Percentiles rank a stretch among this genome's conserved stretches.
Evolutionary conservation across 2,797 vertebrate genomes (phyloP).

Genomic region (Thalassophryne amazonica): DNA sequence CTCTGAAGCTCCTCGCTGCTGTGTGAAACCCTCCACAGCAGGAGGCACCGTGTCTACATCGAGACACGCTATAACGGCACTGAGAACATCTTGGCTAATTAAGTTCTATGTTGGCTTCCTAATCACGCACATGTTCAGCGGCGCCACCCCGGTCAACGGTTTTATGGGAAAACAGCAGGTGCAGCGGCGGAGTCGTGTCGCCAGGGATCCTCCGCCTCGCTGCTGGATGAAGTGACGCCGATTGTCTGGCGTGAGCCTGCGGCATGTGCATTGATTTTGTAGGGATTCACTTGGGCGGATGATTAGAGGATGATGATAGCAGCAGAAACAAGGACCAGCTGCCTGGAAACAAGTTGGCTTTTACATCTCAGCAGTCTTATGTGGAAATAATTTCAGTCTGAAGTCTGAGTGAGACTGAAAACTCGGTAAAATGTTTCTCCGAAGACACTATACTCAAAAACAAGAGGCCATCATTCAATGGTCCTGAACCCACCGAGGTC

Average conservation of each 20-base stretch:
- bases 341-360: neutral
- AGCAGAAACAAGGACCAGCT: neutral
- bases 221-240: constrained; percentile 11
- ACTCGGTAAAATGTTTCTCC: no score
- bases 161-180: neutral
- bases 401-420: no score
- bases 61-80: neutral
- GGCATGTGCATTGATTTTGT: constrained; percentile 45
- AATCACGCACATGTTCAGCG: constrained; percentile 5
- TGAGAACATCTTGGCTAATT: constrained; percentile 31
- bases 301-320: neutral
- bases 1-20: neutral
- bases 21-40: neutral
- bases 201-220: constrained; percentile 12
- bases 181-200: constrained; percentile 18
- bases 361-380: neutral
- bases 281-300: constrained; percentile 19
- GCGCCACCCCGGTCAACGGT: constrained; percentile 5
- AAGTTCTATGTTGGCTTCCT: constrained; percentile 19
- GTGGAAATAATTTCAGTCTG: no score
- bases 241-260: constrained; percentile 15
- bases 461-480: no score
- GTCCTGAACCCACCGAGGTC: no score
- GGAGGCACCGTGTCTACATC: constrained; percentile 3
- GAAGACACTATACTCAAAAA: no score